phyloP scores from a whole-genome alignment of 2,888 invertebrate genomes.

The Elysia crispata region DNA sequence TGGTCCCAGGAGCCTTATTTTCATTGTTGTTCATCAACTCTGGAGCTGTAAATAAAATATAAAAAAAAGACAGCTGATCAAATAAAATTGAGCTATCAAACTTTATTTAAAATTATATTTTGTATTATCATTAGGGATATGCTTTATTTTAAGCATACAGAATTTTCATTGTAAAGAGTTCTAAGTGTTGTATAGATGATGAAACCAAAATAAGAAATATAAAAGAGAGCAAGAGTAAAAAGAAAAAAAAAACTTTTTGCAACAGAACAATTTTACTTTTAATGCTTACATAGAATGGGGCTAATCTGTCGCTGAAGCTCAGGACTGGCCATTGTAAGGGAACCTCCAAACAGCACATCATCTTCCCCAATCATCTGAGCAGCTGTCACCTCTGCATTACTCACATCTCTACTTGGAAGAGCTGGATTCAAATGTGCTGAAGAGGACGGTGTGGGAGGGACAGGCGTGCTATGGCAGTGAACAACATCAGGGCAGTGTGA shows the following conservation, averaged over 20 bases:
- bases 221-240: too few species aligned
- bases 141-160: too few species aligned
- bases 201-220: too few species aligned
- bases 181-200: too few species aligned
- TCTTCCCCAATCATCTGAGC: conserved; percentile 37
- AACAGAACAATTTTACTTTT: neutral
- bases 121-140: too few species aligned
- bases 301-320: conserved; percentile 55
- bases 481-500: conserved; percentile 53
- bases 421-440: neutral
- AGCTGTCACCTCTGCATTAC: conserved; percentile 38
- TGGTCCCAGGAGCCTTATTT: conserved; percentile 60
- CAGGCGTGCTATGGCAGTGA: conserved; percentile 54
- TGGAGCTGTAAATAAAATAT: too few species aligned
- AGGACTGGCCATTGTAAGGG: conserved; percentile 51
- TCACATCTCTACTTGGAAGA: conserved; percentile 47
- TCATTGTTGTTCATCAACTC: too few species aligned
- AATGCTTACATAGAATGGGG: conserved; percentile 53
- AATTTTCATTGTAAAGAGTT: too few species aligned
- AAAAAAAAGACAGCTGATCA: too few species aligned
- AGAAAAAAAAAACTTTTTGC: too few species aligned
- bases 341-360: conserved; percentile 44
- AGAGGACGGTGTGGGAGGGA: conserved; percentile 13
- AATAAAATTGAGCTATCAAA: too few species aligned
- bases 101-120: too few species aligned